phyloP scores from a whole-genome alignment of 2,113 vertebrate species.

The Bombycilla garrulus region DNA sequence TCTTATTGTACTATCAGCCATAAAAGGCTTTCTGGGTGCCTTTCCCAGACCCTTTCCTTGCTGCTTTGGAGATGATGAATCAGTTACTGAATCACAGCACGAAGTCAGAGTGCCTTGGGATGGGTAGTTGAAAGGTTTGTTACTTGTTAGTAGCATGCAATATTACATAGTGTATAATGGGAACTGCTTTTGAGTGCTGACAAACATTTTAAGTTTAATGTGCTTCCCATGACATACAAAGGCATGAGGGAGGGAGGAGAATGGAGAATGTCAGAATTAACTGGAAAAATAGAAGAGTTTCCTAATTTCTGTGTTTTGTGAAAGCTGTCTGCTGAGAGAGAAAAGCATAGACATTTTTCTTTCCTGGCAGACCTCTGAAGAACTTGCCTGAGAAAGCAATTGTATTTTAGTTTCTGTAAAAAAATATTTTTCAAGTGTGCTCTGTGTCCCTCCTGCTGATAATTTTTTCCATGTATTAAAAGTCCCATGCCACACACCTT shows the following conservation, averaged over 20 bases:
- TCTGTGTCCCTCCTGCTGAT: fast-evolving
- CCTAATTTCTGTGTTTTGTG: background rate
- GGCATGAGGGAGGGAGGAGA: background rate
- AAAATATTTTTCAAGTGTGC: background rate
- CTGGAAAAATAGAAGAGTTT: background rate
- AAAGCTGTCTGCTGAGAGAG: background rate
- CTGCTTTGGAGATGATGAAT: background rate
- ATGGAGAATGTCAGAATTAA: background rate
- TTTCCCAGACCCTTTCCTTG: background rate
- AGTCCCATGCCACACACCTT: background rate
- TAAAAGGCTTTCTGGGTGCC: background rate
- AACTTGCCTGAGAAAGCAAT: background rate
- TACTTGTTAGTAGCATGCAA: background rate
- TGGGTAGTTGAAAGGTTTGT: background rate
- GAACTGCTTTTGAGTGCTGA: background rate
- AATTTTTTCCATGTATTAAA: background rate
- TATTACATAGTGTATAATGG: background rate
- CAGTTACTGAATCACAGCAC: background rate
- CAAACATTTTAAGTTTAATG: background rate
- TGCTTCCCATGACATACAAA: background rate
- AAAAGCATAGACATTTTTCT: background rate
- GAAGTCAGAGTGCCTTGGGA: background rate
- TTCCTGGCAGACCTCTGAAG: background rate
- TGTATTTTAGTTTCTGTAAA: background rate
- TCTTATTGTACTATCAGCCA: background rate